A percentile compares a stretch with the other conserved stretches of the same genome.
phyloP scores from a whole-genome alignment of 92 coral and sea anemone genomes.

The Virgularia gustaviana region DNA sequence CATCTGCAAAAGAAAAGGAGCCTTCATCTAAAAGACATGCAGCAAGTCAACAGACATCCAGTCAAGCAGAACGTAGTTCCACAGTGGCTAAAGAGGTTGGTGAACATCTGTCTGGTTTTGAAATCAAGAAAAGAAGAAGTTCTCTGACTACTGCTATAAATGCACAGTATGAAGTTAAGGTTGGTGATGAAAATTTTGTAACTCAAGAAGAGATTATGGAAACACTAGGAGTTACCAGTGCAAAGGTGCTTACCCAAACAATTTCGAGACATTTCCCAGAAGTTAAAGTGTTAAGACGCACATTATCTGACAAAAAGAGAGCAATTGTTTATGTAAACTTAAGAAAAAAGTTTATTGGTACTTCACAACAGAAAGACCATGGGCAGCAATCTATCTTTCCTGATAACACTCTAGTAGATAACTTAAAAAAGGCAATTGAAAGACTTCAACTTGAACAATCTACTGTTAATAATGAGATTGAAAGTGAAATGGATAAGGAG shows the following conservation, averaged over 20 bases:
- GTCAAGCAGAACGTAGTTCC: background rate
- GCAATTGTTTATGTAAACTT: background rate
- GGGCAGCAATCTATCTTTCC: background rate
- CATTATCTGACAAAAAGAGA: background rate
- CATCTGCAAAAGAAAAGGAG: slow-evolving; percentile 12
- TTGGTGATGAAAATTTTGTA: slow-evolving; percentile 3
- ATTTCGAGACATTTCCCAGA: background rate
- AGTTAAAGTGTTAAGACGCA: background rate
- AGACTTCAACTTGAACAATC: background rate
- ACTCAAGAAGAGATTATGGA: background rate
- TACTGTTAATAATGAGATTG: background rate
- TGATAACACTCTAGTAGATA: slow-evolving; percentile 7
- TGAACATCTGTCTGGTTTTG: background rate
- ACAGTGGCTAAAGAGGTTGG: background rate
- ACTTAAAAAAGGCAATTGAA: slow-evolving; percentile 5
- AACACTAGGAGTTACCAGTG: background rate
- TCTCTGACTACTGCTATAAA: background rate
- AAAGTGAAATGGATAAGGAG: slow-evolving; percentile 8
- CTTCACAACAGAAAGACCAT: background rate
- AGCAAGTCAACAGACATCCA: background rate
- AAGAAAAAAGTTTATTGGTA: background rate
- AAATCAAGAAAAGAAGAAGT: slow-evolving; percentile 13
- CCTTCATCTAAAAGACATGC: background rate
- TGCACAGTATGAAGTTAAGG: background rate
- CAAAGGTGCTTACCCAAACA: background rate